phyloP scores from a whole-genome alignment of 2,113 vertebrate genomes.

The Pangasianodon hypophthalmus region DNA sequence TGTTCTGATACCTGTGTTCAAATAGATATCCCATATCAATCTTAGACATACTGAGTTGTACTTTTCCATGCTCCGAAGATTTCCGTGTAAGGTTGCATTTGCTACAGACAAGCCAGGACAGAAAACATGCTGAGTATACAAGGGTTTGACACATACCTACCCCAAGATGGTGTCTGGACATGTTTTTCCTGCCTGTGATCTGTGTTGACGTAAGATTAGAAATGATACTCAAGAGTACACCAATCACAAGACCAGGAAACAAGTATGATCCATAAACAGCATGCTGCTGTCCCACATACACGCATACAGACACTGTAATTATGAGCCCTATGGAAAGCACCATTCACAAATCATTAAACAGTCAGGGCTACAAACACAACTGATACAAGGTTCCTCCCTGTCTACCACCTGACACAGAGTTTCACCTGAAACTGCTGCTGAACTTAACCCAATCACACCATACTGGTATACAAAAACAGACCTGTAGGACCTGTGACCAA shows the following conservation, averaged over 20 bases:
- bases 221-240: conserved; percentile 34
- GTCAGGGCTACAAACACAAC: conserved; percentile 17
- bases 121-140: conserved; percentile 32
- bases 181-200: conserved; percentile 59
- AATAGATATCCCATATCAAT: not conserved
- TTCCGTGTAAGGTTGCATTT: conserved; percentile 6
- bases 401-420: conserved; percentile 20
- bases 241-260: conserved; percentile 23
- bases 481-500: not conserved
- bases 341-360: conserved; percentile 52
- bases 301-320: not conserved
- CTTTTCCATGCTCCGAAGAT: not conserved
- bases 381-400: conserved; percentile 37
- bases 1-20: not conserved
- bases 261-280: not conserved
- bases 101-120: conserved; percentile 51
- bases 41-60: not conserved
- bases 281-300: conserved; percentile 18
- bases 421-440: conserved; percentile 29
- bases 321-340: conserved; percentile 14
- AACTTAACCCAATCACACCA: not conserved
- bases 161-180: conserved; percentile 69
- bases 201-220: conserved; percentile 54
- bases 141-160: conserved; percentile 62
- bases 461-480: not conserved